Evolutionary conservation across 2,888 invertebrate genomes (phyloP), one percentile per base, ranked within the genome.

Genomic region (Melinaea menophilus): DNA sequence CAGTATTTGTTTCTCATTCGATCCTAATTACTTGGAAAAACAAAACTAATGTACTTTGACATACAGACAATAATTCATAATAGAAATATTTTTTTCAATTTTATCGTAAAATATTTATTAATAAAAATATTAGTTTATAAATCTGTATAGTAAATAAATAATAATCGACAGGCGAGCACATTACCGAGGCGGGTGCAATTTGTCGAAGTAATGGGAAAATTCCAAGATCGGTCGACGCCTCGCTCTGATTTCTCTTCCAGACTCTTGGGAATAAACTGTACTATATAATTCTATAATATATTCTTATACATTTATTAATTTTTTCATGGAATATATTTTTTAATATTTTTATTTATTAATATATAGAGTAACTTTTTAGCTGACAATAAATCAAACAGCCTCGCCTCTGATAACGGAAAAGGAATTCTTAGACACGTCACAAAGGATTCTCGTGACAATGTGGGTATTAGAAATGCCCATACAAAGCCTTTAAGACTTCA

Each of bases 171-270:
- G 66, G 72, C 69, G 66, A 65, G 69, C 73, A 75, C 75, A 81
- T 80, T 79, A 81, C 69, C 68, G 73, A 77, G 77, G 77, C 81
- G 78, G 76, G 77, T 64, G 82, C 89, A 88, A 90, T 90, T 89
- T 90, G 79, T 79, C 74, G 67, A 63, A 71, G 80, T 90, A 88
- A 90, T 90, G 85, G 90, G 84, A 90, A 90, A 90, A 90, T 89
- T 88, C 90, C 88, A 76, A 87, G 88, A 89, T 87, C 79, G 82
- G 76, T 71, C 69, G 77, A 62, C 75, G 66, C 69, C 67, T 66
- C 69, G 63, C 67, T 63, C 64, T 13, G 48, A 48, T 22, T 48
- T n/a, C 64, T 62, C 54, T 33, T 37, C 58, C 57, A 47, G 48
- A 22, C 48, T 51, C 51, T 51, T 31, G 51, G 31, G 51, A 51